A percentile compares a stretch with the other conserved stretches of the same genome.
phyloP scores from a whole-genome alignment of 2,888 invertebrate genomes.

The Helleia helle region DNA sequence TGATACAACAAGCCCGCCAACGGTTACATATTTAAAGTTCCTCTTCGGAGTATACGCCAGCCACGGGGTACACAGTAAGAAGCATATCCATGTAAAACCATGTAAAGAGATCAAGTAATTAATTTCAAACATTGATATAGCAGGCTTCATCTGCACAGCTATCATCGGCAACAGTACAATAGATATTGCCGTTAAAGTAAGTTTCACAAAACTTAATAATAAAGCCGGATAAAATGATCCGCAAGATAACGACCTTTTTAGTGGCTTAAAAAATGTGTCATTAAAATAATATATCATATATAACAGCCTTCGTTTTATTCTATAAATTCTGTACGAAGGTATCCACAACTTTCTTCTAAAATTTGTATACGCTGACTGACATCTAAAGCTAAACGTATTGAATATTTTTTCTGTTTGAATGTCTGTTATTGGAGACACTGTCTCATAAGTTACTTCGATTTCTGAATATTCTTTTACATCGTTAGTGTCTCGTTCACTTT shows the following conservation, averaged over 20 bases:
- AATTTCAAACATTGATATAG: slow-evolving; percentile 47
- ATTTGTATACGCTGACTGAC: slow-evolving; percentile 51
- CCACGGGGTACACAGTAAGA: slow-evolving; percentile 59
- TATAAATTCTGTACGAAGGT: slow-evolving; percentile 59
- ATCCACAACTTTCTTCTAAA: slow-evolving; percentile 50
- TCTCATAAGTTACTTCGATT: slow-evolving; percentile 57
- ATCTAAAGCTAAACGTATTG: slow-evolving; percentile 58
- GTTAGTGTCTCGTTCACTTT: slow-evolving; percentile 32
- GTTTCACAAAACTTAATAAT: slow-evolving; percentile 45
- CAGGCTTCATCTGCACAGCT: slow-evolving; percentile 47
- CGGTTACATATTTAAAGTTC: slow-evolving; percentile 54
- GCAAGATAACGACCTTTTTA: slow-evolving; percentile 55
- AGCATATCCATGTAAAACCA: slow-evolving; percentile 65
- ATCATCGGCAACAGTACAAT: slow-evolving; percentile 50
- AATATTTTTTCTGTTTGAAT: slow-evolving; percentile 58
- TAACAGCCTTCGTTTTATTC: slow-evolving; percentile 42
- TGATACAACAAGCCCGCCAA: slow-evolving; percentile 45
- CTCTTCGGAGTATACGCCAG: slow-evolving; percentile 54
- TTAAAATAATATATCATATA: slow-evolving; percentile 51
- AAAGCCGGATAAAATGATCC: slow-evolving; percentile 64
- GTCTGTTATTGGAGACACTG: slow-evolving; percentile 55
- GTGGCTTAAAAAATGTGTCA: slow-evolving; percentile 59
- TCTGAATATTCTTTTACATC: slow-evolving; percentile 47
- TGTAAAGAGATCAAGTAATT: slow-evolving; percentile 58
- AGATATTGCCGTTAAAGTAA: slow-evolving; percentile 46